Base-by-base conservation (phyloP, 2,797 vertebrate genomes). In the Enteromius radiatus region DNA sequence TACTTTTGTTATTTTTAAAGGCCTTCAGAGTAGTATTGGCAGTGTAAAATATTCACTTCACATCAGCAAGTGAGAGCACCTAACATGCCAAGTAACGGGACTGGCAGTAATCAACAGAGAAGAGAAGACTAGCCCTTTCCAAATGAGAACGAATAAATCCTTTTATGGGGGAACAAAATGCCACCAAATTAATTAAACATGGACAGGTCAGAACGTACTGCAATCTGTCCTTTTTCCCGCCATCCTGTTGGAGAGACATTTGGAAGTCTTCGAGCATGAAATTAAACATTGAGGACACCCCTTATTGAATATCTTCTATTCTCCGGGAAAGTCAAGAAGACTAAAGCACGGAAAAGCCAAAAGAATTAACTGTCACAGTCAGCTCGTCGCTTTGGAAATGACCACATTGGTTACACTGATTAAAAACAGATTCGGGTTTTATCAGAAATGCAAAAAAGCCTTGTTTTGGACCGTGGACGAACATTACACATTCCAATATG, bases 211-310 rank as follows among this genome's bases (percentile, higher is more conserved):
- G 52, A 82, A 83, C 49, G 31, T 82, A 87, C 77, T 81, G 74
- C 79, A 85, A 86, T 81, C 88, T 43, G 68, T 81, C 86, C 78
- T 47, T 78, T 82, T 82, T 89, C 74, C 87, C 71, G 81, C 84
- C 81, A 84, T 88, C 84, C 90, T 87, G 89, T 91, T 92, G 89
- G 89, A 91, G 91, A 92, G 90, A 92, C 93, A 93, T 92, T 91
- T 90, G 91, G 87, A 91, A 90, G 90, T 92, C 90, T 86, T 93
- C 92, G 91, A 94, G 89, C 94, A 95, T 95, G 94, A 95, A 95
- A 95, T 95, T 94, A 95, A 94, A 94, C 93, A 94, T 94, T 92
- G 92, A 90, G 89, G 88, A 92, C 89, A 92, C 91, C 91, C 92
- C 91, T 93, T 92, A 93, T 89, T 88, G 89, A 92, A 93, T 93